These are phyloP conservation scores for Hirudo medicinalis DNA, from an alignment of 1,140 invertebrate species.

Conservation along the genomic window DNA sequence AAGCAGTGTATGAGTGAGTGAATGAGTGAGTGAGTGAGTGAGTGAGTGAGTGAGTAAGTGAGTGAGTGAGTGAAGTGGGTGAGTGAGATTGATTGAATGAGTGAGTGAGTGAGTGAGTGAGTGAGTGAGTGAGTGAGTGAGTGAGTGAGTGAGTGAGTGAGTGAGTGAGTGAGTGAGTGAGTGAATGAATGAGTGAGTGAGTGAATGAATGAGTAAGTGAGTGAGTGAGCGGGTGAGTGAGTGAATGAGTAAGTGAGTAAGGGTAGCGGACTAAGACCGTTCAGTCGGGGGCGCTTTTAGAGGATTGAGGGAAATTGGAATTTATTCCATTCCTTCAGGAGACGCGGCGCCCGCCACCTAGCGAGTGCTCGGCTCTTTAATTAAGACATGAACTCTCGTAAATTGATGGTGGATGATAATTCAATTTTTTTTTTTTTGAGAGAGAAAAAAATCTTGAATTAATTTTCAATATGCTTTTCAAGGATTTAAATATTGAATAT, in stretches of 20 bases:
- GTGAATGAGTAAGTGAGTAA: slow-evolving; percentile 10
- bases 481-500: too few species aligned
- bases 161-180: slow-evolving; percentile 11
- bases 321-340: too few species aligned
- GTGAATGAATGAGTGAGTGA: slow-evolving; percentile 15
- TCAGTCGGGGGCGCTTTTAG: too few species aligned
- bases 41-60: slow-evolving; percentile 20
- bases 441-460: too few species aligned
- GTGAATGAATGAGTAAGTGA: slow-evolving; percentile 13
- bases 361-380: too few species aligned
- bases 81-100: slow-evolving; percentile 13
- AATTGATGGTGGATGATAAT: too few species aligned
- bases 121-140: slow-evolving; percentile 16
- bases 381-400: too few species aligned
- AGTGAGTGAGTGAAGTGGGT: slow-evolving; percentile 18
- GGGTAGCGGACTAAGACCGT: neutral
- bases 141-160: slow-evolving; percentile 19
- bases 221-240: slow-evolving; percentile 11
- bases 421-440: too few species aligned
- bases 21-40: slow-evolving; percentile 18
- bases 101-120: slow-evolving; percentile 18
- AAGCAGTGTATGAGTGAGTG: slow-evolving; percentile 18
- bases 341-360: too few species aligned
- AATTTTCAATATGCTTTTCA: too few species aligned
- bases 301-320: too few species aligned